phyloP scores from a whole-genome alignment of 1,140 invertebrate species.

The Psilanteris sp. region DNA sequence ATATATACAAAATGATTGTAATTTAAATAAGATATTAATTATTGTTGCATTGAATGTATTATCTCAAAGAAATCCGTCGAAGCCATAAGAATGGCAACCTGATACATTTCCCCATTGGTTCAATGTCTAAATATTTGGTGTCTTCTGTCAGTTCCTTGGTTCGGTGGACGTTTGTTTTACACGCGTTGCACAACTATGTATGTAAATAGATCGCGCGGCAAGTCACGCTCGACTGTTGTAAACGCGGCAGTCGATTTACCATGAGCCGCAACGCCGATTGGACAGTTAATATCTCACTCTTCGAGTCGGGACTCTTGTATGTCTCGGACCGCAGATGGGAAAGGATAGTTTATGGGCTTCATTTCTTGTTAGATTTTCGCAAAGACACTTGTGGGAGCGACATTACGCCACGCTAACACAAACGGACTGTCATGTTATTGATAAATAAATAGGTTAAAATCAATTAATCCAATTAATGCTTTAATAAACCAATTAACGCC shows the following conservation, averaged over 20 bases:
- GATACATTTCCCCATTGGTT: conserved; percentile 8
- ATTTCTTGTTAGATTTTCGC: conserved; percentile 68
- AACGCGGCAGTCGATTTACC: conserved; percentile 69
- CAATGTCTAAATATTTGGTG: conserved; percentile 28
- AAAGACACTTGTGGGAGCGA: conserved; percentile 70
- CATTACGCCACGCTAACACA: conserved; percentile 66
- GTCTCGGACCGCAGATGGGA: conserved; percentile 66
- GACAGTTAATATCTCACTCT: conserved; percentile 77
- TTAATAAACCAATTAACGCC: no score
- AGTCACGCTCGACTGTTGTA: conserved; percentile 64
- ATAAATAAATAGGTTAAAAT: conserved; percentile 28
- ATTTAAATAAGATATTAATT: no score
- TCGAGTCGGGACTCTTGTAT: conserved; percentile 51
- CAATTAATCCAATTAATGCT: no score
- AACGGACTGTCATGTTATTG: conserved; percentile 15
- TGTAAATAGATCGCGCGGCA: conserved; percentile 60
- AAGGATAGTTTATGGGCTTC: conserved; percentile 72
- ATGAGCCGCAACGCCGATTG: conserved; percentile 71
- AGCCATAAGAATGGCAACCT: no score
- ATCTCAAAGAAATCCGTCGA: no score
- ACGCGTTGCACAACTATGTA: conserved; percentile 57
- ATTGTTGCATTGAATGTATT: no score
- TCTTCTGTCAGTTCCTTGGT: conserved; percentile 24
- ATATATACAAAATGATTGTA: no score
- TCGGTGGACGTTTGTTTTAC: conserved; percentile 39